Evolutionary conservation across 2,888 invertebrate genomes (phyloP), one percentile per base, ranked within the genome.

Genomic region (Drosophila kuntzei): DNA sequence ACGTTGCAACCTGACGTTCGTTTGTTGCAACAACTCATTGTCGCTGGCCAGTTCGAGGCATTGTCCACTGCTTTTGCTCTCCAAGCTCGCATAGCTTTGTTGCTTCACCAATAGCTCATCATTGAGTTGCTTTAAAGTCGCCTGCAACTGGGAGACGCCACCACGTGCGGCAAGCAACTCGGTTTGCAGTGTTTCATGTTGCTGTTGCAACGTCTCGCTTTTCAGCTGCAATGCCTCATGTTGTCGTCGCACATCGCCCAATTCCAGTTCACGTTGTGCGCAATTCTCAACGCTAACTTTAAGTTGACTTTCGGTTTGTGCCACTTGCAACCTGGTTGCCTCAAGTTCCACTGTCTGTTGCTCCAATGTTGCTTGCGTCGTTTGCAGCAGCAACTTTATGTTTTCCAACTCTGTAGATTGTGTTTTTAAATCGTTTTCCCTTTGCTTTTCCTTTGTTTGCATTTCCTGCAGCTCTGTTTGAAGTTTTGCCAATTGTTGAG

Each of bases 91-190:
- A 29, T 70, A 79, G 29, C 63, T 71, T 22, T 78, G 87, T 53
- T 90, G 90, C 32, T 85, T 85, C 16, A 46, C 54, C 16, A 78
- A 54, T 9, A 89, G 32, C 50, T 90, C 86, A 93, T 93, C 80
- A 90, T 91, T 87, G 0, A 90, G 75, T 39, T 76, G 80, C 61
- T 79, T 71, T 0, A 87, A 14, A 1, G 72, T 79, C 0, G 63
- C 59, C 32, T 89, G 84, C 36, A 81, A 50, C 14, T 84, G 78
- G 1, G 75, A 65, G 37, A 20, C 57, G 9, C 43, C 29, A 3
- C 66, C 44, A 0, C 82, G 80, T 0, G 79, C 69, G 91, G 93
- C 34, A 7, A 71, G 41, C 72, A 94, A 93, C 4, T 94, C 94
- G 79, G 93, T 93, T 0, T 88, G 83, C 36, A 85, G 59, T 2